Evolutionary conservation across 2,113 vertebrate genomes (phyloP).

Genomic region (Pampusana beccarii): DNA sequence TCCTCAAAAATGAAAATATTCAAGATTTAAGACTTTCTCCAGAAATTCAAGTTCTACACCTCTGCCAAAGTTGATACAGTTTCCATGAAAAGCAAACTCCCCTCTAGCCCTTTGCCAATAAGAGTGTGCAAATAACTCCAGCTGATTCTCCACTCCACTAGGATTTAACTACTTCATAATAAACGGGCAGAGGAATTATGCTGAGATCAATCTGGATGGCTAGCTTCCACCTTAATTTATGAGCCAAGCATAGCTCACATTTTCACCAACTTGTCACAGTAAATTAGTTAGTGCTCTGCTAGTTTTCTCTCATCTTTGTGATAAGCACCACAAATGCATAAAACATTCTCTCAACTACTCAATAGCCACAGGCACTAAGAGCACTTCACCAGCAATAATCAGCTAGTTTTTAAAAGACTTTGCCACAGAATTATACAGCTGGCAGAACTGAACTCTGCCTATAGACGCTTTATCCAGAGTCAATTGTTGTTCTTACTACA

Average conservation of each 20-base stretch:
- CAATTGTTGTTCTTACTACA: background rate
- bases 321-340: background rate
- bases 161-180: background rate
- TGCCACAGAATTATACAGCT: background rate
- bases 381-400: background rate
- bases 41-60: background rate
- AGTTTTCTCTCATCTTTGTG: background rate
- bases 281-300: background rate
- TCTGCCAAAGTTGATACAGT: slow-evolving; percentile 47
- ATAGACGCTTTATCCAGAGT: background rate
- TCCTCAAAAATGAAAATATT: slow-evolving; percentile 40
- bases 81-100: slow-evolving; percentile 46
- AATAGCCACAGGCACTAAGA: background rate
- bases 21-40: slow-evolving; percentile 1
- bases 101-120: background rate
- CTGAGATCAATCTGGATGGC: background rate
- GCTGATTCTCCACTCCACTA: background rate
- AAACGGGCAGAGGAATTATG: background rate
- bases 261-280: background rate
- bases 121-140: background rate
- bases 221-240: background rate
- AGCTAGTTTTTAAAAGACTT: background rate
- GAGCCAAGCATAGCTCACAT: background rate
- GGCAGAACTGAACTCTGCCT: background rate
- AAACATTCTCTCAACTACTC: background rate